phyloP scores from a whole-genome alignment of 2,888 invertebrate species.

The Fissipunctia ypsillon region DNA sequence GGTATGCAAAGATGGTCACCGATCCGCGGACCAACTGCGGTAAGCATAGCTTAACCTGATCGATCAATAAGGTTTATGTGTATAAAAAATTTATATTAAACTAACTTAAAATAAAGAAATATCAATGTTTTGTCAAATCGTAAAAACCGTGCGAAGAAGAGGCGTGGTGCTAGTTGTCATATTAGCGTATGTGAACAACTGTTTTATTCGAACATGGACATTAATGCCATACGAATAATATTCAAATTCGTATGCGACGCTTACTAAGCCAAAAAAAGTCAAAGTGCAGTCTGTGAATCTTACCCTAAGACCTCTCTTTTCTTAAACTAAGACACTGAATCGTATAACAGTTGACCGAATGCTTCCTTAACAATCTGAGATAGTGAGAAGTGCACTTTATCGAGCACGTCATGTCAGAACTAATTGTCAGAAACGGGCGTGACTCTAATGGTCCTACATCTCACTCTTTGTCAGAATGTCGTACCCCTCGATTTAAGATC shows the following conservation, averaged over 20 bases:
- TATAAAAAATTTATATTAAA: too few relatives aligned
- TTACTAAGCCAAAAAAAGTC: not conserved
- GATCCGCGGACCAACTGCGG: too few relatives aligned
- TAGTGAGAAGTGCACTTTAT: slow-evolving; percentile 33
- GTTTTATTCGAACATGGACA: not conserved
- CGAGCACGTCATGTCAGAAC: slow-evolving; percentile 13
- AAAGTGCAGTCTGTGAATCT: not conserved
- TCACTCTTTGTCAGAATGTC: slow-evolving; percentile 30
- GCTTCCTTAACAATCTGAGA: slow-evolving; percentile 7
- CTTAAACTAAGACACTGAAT: not conserved
- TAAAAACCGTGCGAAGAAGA: not conserved
- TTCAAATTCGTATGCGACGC: not conserved
- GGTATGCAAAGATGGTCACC: too few relatives aligned
- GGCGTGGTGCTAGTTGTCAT: not conserved
- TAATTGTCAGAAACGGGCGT: not conserved
- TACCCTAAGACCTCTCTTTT: not conserved
- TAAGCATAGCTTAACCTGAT: too few relatives aligned
- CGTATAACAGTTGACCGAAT: slow-evolving; percentile 10
- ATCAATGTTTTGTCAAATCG: not conserved
- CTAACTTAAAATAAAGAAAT: too few relatives aligned
- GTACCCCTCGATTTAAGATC: not conserved
- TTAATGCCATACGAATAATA: not conserved
- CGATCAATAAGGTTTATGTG: too few relatives aligned
- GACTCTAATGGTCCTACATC: slow-evolving; percentile 35
- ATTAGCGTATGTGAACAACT: too few relatives aligned